Percentiles rank a stretch among this genome's conserved stretches.
These are phyloP conservation scores for Astyanax mexicanus DNA, from an alignment of 2,797 vertebrate genomes.

Conservation along the genomic window DNA sequence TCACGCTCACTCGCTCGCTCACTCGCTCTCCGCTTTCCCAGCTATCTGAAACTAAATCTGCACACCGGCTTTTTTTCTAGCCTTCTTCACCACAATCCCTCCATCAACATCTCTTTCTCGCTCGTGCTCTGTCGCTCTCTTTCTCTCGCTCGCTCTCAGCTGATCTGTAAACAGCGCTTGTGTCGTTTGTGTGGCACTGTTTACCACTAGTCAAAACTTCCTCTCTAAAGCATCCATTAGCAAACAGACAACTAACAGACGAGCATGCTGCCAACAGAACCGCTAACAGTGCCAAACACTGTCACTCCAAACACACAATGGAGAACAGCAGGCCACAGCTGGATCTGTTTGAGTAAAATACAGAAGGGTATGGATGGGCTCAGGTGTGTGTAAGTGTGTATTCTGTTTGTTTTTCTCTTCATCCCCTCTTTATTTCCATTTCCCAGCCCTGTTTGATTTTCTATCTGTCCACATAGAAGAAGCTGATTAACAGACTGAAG, in stretches of 20 bases:
- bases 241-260: conserved; percentile 60
- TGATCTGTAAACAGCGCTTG: conserved; percentile 23
- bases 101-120: conserved; percentile 2
- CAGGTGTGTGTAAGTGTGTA: neutral
- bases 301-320: neutral
- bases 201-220: conserved; percentile 59
- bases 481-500: neutral
- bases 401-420: neutral
- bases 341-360: neutral
- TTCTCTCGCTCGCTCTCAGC: neutral
- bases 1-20: conserved; percentile 2
- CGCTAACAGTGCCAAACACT: neutral
- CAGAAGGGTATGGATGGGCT: neutral
- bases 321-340: neutral
- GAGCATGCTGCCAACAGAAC: conserved; percentile 13
- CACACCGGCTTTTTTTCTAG: conserved; percentile 54
- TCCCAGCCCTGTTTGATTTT: neutral
- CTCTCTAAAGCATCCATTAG: conserved; percentile 69
- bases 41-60: conserved; percentile 47
- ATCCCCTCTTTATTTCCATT: neutral
- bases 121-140: neutral
- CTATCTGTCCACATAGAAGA: neutral
- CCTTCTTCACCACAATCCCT: neutral
- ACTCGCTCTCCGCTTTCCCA: neutral
- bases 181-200: conserved; percentile 47